Percentiles rank a stretch among this genome's conserved stretches.
Conservation (phyloP, 2,113 vertebrate genomes). For the Cygnus buccinator region DNA sequence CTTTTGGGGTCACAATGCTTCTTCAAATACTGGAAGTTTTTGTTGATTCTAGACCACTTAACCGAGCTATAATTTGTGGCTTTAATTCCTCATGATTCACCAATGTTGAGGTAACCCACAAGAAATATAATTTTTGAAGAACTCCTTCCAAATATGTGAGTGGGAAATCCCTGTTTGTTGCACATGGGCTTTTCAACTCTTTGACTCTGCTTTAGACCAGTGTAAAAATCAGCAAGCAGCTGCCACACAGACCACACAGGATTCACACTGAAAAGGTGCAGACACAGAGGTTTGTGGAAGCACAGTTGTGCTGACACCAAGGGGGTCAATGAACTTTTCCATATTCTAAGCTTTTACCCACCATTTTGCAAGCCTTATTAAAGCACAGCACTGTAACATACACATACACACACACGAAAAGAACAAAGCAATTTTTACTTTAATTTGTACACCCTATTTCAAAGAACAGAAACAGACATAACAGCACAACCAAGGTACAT, state of each 20-base stretch:
- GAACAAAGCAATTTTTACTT: background rate
- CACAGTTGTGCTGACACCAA: rapidly evolving
- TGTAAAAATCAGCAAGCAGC: background rate
- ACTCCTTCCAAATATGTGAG: background rate
- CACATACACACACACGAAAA: too few relatives aligned
- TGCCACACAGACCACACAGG: background rate
- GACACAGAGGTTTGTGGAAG: background rate
- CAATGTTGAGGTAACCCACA: background rate
- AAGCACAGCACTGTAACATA: background rate
- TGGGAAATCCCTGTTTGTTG: background rate
- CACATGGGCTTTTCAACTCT: background rate
- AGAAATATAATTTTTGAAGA: background rate
- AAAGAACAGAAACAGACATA: background rate
- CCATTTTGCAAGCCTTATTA: background rate
- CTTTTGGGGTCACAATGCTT: background rate
- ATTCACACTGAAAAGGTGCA: background rate
- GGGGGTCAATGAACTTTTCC: background rate
- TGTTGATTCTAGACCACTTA: constrained; percentile 12
- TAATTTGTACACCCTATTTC: background rate
- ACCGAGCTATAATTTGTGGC: background rate
- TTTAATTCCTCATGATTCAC: constrained; percentile 8
- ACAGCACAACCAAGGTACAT: background rate
- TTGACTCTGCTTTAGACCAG: background rate
- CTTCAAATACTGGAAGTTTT: constrained; percentile 36
- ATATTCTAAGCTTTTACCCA: background rate